phyloP scores from a whole-genome alignment of 2,113 vertebrate genomes.

The Hystrix cristata region DNA sequence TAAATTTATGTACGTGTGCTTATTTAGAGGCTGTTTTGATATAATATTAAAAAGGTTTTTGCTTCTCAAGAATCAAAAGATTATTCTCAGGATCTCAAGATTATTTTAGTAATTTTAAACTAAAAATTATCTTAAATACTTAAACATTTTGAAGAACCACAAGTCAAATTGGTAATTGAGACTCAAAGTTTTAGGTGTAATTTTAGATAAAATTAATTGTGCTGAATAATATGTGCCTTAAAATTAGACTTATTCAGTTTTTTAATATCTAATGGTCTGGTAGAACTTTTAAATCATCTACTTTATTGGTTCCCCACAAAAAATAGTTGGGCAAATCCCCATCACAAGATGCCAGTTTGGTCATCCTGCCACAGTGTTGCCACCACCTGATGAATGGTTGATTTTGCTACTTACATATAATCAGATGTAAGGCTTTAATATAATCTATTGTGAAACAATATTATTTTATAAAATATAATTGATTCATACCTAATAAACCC shows the following conservation, averaged over 20 bases:
- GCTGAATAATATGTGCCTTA: neutral
- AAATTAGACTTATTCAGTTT: neutral
- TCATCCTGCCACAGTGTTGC: neutral
- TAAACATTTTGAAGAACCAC: neutral
- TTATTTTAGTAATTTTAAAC: conserved; percentile 41
- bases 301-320: neutral
- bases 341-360: neutral
- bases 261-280: neutral
- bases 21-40: neutral
- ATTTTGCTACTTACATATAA: neutral
- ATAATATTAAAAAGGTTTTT: conserved; percentile 6
- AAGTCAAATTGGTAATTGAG: neutral
- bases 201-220: conserved; percentile 45
- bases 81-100: neutral
- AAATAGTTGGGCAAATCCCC: neutral
- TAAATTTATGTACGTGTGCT: conserved; percentile 66
- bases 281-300: neutral
- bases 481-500: neutral
- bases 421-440: neutral
- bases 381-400: no score
- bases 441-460: neutral
- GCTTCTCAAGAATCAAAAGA: neutral
- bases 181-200: neutral
- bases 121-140: neutral
- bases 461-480: conserved; percentile 2